Percentiles rank a stretch among this genome's conserved stretches.
These are phyloP conservation scores for Piscicola geometra DNA, from an alignment of 2,888 invertebrate species.

Conservation along the genomic window DNA sequence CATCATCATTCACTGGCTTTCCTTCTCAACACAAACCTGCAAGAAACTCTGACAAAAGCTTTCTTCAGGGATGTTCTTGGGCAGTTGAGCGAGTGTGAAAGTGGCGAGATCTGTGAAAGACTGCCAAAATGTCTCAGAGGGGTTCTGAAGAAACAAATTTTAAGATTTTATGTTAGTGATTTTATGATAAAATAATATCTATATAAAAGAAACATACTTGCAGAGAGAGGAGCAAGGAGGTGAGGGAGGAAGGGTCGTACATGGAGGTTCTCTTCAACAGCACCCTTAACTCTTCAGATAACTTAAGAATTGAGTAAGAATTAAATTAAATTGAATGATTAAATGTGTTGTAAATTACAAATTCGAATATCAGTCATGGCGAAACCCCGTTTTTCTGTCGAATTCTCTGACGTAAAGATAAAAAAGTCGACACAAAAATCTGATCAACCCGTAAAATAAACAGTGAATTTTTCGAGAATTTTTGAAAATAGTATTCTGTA, in stretches of 20 bases:
- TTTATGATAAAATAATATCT: background rate
- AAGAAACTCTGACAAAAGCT: background rate
- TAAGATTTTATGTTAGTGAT: background rate
- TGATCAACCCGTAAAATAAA: too few species aligned
- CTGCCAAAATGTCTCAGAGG: background rate
- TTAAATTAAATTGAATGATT: too few species aligned
- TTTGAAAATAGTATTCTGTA: too few species aligned
- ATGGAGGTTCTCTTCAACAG: background rate
- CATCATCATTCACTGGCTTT: background rate
- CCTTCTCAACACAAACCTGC: background rate
- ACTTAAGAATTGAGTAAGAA: background rate
- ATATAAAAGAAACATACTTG: background rate
- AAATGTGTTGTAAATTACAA: too few species aligned
- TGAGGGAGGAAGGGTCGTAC: constrained; percentile 4
- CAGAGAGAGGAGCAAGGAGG: background rate
- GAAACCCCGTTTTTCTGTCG: too few species aligned
- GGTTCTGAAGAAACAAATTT: background rate
- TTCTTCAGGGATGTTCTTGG: background rate
- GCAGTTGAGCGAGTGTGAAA: background rate
- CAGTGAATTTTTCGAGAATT: too few species aligned
- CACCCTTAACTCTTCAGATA: background rate
- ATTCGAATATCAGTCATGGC: too few species aligned
- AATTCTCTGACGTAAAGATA: too few species aligned
- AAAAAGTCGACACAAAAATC: too few species aligned
- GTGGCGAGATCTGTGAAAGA: background rate